phyloP scores from a whole-genome alignment of 2,888 invertebrate genomes.

The Sycophila texana region DNA sequence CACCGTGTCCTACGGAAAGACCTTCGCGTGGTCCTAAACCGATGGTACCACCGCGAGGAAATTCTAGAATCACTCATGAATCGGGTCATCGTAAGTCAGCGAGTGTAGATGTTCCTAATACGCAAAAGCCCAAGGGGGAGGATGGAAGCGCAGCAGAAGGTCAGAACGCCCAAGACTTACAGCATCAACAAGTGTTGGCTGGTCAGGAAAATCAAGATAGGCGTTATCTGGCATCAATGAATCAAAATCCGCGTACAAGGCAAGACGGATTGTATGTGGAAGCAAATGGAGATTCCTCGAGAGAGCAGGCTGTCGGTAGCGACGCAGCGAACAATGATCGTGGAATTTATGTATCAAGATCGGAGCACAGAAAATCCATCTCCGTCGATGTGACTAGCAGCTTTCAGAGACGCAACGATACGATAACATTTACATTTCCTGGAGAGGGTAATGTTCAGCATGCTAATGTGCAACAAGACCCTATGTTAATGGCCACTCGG shows the following conservation, averaged over 20 bases:
- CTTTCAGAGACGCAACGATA: conserved; percentile 70
- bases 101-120: conserved; percentile 63
- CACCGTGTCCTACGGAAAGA: conserved; percentile 65
- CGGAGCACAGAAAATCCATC: conserved; percentile 71
- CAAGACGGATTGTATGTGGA: conserved; percentile 73
- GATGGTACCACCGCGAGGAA: conserved; percentile 72
- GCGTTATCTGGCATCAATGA: conserved; percentile 64
- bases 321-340: conserved; percentile 29
- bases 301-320: conserved; percentile 60
- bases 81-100: conserved; percentile 67
- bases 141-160: not conserved
- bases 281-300: conserved; percentile 67
- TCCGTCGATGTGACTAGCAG: conserved; percentile 70
- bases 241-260: conserved; percentile 71
- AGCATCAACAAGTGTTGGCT: conserved; percentile 50
- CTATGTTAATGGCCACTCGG: conserved; percentile 62
- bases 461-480: conserved; percentile 48
- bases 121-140: conserved; percentile 59
- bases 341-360: conserved; percentile 68
- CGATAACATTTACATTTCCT: conserved; percentile 71
- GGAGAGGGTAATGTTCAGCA: conserved; percentile 62
- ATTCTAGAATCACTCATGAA: conserved; percentile 73
- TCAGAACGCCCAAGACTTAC: conserved; percentile 46
- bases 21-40: conserved; percentile 70
- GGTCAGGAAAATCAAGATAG: conserved; percentile 60